Base-by-base conservation (phyloP, 2,888 invertebrate species). In the Allolobophora icterica region DNA sequence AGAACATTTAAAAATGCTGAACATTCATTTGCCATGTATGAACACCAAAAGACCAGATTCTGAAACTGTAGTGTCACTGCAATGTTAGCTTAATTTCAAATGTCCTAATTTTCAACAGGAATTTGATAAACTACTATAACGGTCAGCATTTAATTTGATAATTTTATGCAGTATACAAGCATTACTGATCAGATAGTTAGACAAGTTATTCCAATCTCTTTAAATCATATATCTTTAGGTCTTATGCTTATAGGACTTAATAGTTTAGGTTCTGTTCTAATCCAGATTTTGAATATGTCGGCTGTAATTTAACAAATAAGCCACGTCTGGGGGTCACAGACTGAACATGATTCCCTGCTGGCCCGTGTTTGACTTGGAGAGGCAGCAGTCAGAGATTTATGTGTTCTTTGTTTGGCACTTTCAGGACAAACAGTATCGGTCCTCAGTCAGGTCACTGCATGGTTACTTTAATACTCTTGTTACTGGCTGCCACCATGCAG, bases 221-320 rank as follows among this genome's bases (percentile, higher is more conserved):
- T 30, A 17, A 5, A 71, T 71, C 6, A n/a, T 71, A 71, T 17
- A 2, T n/a, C 71, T 52, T 52, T n/a, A 71, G 8, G 30, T 8
- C 71, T 71, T n/a, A 71, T 71, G 71, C 30, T 3, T 71, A 71
- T n/a, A 24, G 21, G 71, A 71, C 71, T 30, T n/a, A n/a, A 71
- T 13, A 71, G n/a, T n/a, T 52, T 24, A 21, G 6, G 1, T 21
- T 6, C n/a, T 71, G n/a, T 71, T 71, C 71, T 71, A 71, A 71
- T 30, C 71, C 71, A 71, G 58, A 71, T 71, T n/a, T 71, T 71
- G 71, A 71, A 71, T n/a, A n/a, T 71, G n/a, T 71, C 71, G n/a
- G 71, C 71, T 71, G 71, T n/a, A 71, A n/a, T 71, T 13, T 71
- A 71, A 71, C 71, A 71, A 71, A 30, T 71, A 71, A 71, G 71